These are phyloP conservation scores for Diachasma alloeum DNA, from an alignment of 1,140 invertebrate genomes.

Conservation along the genomic window DNA sequence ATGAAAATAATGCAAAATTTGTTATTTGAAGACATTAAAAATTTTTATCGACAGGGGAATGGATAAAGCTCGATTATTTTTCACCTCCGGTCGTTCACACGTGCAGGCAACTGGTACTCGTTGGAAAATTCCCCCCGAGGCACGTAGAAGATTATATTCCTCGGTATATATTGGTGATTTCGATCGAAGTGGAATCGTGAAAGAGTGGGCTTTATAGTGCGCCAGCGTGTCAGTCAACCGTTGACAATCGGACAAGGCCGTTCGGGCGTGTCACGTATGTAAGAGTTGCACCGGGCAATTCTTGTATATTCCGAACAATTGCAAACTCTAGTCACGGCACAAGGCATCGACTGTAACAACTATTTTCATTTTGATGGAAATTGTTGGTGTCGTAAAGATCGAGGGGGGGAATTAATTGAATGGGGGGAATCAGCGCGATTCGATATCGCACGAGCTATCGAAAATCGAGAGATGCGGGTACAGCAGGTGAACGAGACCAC, in stretches of 20 bases:
- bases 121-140: background rate
- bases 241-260: conserved; percentile 26
- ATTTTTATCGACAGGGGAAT: no score
- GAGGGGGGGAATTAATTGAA: background rate
- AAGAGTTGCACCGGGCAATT: background rate
- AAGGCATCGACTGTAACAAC: background rate
- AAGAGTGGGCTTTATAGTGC: background rate
- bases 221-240: conserved; percentile 19
- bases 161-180: background rate
- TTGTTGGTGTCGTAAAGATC: background rate
- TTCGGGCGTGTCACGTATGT: background rate
- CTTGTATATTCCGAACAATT: background rate
- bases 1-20: no score
- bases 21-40: no score
- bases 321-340: background rate
- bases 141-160: conserved; percentile 20
- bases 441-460: background rate
- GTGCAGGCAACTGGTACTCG: conserved; percentile 4
- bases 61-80: background rate
- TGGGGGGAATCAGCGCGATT: background rate
- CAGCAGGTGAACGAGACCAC: no score
- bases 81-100: conserved; percentile 6
- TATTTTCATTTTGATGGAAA: background rate
- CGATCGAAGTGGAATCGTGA: background rate
- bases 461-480: no score